A percentile compares a stretch with the other conserved stretches of the same genome.
Evolutionary conservation across 2,113 vertebrate species (phyloP).

Genomic region (Nibea coibor): DNA sequence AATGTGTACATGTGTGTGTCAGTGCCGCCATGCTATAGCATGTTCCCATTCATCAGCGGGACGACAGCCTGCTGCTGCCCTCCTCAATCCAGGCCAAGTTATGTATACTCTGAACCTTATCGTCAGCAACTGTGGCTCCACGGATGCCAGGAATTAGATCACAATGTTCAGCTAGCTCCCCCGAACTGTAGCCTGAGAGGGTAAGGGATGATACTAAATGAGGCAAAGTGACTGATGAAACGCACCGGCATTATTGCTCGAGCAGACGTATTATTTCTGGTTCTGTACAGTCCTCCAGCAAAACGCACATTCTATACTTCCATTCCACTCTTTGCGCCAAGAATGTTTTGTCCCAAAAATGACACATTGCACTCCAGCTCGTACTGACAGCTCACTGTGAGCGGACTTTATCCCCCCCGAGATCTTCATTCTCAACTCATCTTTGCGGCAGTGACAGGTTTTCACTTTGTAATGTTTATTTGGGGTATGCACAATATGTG

Average conservation of each 20-base stretch:
- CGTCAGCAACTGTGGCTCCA: constrained; percentile 8
- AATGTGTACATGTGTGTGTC: neutral
- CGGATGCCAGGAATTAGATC: constrained; percentile 39
- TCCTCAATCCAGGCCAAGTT: constrained; percentile 12
- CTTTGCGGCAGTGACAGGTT: neutral
- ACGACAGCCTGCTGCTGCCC: neutral
- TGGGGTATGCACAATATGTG: constrained; percentile 42
- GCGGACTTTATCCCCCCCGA: too few species aligned
- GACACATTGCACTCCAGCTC: neutral
- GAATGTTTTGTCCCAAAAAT: neutral
- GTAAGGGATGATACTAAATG: constrained; percentile 2
- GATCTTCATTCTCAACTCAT: neutral
- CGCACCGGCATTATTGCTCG: neutral
- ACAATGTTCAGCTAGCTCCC: constrained; percentile 35
- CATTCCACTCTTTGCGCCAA: neutral
- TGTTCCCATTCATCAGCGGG: neutral
- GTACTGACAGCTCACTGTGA: neutral
- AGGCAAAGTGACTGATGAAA: neutral
- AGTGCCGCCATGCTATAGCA: neutral
- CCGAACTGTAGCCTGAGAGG: neutral
- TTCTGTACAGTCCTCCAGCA: neutral
- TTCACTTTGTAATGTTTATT: constrained; percentile 9
- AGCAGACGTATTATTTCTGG: neutral
- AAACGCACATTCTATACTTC: neutral
- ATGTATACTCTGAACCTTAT: constrained; percentile 52